phyloP scores from a whole-genome alignment of 2,888 invertebrate species.

The Drosophila silvestris region DNA sequence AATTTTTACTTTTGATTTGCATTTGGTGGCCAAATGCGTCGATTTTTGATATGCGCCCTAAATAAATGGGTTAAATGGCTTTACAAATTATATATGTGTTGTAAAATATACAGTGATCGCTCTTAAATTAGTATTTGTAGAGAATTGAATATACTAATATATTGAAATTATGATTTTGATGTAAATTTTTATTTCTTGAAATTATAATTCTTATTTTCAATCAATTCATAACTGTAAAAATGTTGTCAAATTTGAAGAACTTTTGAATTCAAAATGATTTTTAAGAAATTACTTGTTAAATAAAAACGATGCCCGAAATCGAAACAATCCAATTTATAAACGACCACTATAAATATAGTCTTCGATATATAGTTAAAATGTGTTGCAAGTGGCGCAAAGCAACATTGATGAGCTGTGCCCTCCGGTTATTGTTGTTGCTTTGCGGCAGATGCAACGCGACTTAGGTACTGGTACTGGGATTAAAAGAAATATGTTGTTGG shows the following conservation, averaged over 20 bases:
- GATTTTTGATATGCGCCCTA: constrained; percentile 61
- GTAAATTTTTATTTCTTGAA: neutral
- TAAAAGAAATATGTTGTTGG: constrained; percentile 83
- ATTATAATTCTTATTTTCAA: neutral
- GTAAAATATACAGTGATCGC: constrained; percentile 1
- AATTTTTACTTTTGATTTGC: constrained; percentile 28
- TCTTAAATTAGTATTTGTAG: neutral
- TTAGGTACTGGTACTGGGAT: neutral
- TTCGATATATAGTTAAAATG: neutral
- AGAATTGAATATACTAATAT: neutral
- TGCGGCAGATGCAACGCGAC: constrained; percentile 55
- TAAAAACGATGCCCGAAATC: neutral
- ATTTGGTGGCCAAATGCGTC: constrained; percentile 75
- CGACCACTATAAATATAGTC: neutral
- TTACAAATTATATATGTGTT: neutral
- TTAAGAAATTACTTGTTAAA: neutral
- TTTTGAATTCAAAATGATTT: neutral
- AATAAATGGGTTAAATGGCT: constrained; percentile 13
- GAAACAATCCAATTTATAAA: neutral
- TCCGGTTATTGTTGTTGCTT: constrained; percentile 22
- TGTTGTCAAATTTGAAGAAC: neutral
- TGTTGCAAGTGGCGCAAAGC: constrained; percentile 47
- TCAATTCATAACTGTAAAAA: neutral
- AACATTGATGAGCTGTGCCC: constrained; percentile 26
- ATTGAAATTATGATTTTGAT: neutral